Base-by-base conservation (phyloP, 1,140 invertebrate species). In the Anastrepha ludens region DNA sequence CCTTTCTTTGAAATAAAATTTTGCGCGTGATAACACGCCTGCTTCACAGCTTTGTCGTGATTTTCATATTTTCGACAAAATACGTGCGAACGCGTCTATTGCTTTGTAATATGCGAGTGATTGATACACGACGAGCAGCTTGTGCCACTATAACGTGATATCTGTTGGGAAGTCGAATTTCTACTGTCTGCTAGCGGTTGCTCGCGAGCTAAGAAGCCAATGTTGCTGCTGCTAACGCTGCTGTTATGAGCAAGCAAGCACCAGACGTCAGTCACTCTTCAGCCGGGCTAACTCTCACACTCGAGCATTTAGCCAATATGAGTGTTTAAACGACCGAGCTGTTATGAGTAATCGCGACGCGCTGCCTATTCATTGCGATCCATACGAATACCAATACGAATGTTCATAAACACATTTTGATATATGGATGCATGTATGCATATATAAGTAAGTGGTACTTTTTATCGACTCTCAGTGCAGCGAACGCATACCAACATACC, bases 241-340 rank as follows among this genome's bases (percentile, higher is more conserved):
- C 74, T 50, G 67, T 11, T 67, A 17, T 8, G 20, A 50, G 74
- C 41, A 44, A 44, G 44, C 29, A 29, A 29, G 29, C 29, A 29
- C 0, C 29, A 29, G 29, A 81, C 74, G 20, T 81, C 41, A 44
- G 70, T 74, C 7, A 47, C 15, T 74, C 70, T 17, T 74, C 44
- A n/a, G 47, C 47, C 74, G 74, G 74, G 74, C 74, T 20, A 81
- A 81, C 20, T 81, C 74, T 81, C 44, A 15, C 74, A 81, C 44
- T 20, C 47, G n/a, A 55, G 17, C 74, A 81, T 55, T 81, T 81
- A 29, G 74, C 74, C 74, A 81, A 29, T 55, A 29, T 67, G 60
- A 62, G 60, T 17, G 17, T 62, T 7, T 6, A 29, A 81, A 55
- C 11, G 15, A 47, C 17, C 20, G 17, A 15, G 11, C 1, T 8